Percentiles rank a stretch among this genome's conserved stretches.
Evolutionary conservation across 1,140 invertebrate genomes (phyloP).

Genomic region (Zaprionus inermis): DNA sequence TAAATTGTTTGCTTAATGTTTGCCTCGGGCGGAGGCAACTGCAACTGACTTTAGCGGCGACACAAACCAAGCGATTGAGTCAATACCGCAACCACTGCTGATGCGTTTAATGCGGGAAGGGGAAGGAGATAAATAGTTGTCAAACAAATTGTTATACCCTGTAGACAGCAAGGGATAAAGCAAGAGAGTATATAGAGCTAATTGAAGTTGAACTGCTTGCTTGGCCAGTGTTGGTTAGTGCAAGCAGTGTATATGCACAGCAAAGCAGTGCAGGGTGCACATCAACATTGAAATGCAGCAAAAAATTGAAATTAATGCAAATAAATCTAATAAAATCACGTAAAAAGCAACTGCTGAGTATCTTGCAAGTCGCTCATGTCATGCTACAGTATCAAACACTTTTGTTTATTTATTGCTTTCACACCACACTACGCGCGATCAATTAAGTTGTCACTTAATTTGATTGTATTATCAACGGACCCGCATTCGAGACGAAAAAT

Average conservation of each 20-base stretch:
- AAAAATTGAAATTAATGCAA: too few relatives aligned
- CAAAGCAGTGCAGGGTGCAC: background rate
- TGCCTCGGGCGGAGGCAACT: background rate
- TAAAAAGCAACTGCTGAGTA: background rate
- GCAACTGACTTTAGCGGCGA: conserved; percentile 10
- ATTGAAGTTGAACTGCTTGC: too few relatives aligned
- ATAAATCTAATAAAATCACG: too few relatives aligned
- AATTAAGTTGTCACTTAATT: conserved; percentile 76
- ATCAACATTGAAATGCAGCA: too few relatives aligned
- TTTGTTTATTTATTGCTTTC: conserved; percentile 66
- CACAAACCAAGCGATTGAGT: conserved; percentile 7
- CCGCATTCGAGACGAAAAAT: conserved; percentile 43
- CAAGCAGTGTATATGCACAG: background rate
- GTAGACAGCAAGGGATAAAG: background rate
- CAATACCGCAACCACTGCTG: background rate
- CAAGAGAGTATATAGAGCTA: background rate
- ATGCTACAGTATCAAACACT: background rate
- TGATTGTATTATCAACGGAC: conserved; percentile 51
- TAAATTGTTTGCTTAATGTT: conserved; percentile 72
- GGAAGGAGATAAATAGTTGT: background rate
- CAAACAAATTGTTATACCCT: background rate
- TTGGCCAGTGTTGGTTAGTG: too few relatives aligned
- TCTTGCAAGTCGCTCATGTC: background rate
- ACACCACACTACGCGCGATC: conserved; percentile 54
- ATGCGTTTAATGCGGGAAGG: background rate